Conservation (phyloP, 2,113 vertebrate genomes). For the Lophotis ruficrista region DNA sequence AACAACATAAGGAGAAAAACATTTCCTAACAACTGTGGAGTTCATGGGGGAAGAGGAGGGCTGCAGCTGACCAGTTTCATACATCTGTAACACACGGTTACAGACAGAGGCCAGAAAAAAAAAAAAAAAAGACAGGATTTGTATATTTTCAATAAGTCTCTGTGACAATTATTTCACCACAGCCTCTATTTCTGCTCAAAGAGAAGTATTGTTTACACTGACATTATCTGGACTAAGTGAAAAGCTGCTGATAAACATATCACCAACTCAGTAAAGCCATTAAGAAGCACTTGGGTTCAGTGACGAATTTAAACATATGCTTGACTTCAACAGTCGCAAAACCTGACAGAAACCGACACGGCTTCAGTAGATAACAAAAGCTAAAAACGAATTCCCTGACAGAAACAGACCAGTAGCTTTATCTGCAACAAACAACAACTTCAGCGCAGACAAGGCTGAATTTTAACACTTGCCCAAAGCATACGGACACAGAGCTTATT, state of each 20-base stretch:
- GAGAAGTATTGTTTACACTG: background rate
- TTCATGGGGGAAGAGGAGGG: background rate
- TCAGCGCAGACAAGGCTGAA: background rate
- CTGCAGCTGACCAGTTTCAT: background rate
- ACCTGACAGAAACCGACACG: background rate
- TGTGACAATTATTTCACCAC: background rate
- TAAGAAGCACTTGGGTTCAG: background rate
- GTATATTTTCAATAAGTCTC: background rate
- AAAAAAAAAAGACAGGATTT: accelerated
- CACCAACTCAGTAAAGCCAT: background rate
- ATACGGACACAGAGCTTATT: accelerated
- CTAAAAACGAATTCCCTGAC: background rate
- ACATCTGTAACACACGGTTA: accelerated
- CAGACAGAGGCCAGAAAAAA: accelerated
- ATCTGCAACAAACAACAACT: background rate
- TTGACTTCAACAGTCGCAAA: background rate
- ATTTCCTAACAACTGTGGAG: background rate
- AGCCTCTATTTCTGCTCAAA: background rate
- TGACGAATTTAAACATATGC: background rate
- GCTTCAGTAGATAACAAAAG: background rate
- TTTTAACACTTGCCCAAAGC: background rate
- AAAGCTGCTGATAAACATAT: background rate
- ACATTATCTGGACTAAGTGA: background rate
- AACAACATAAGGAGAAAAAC: background rate
- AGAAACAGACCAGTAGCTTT: accelerated